These are phyloP conservation scores for Dinoponera quadriceps DNA, from an alignment of 1,140 invertebrate genomes.

Conservation along the genomic window DNA sequence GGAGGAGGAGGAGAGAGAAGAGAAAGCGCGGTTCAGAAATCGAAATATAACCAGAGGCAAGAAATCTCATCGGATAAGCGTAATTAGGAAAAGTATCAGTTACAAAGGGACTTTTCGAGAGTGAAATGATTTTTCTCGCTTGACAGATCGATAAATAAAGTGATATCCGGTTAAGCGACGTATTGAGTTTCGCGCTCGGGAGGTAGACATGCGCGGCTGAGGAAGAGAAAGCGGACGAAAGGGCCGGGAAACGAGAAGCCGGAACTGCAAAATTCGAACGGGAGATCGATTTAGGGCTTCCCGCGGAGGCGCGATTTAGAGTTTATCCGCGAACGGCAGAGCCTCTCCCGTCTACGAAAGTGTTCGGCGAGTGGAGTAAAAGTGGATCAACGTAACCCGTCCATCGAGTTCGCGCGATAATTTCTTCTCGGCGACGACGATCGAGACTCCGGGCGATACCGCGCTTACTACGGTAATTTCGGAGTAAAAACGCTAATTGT, in stretches of 20 bases:
- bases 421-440: not conserved
- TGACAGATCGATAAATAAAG: not conserved
- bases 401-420: slow-evolving; percentile 29
- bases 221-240: slow-evolving; percentile 14
- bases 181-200: not conserved
- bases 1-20: not conserved
- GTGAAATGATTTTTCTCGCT: not conserved
- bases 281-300: slow-evolving; percentile 1
- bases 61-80: no score
- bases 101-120: not conserved
- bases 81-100: not conserved
- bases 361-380: slow-evolving; percentile 27
- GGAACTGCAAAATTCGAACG: slow-evolving; percentile 10
- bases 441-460: not conserved
- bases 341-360: not conserved
- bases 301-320: not conserved
- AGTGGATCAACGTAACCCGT: slow-evolving; percentile 39
- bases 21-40: no score
- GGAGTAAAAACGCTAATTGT: no score
- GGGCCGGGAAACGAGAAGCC: not conserved
- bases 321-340: not conserved
- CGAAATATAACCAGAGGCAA: no score
- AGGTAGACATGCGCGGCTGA: not conserved
- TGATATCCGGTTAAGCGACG: not conserved
- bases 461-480: slow-evolving; percentile 1